phyloP scores from a whole-genome alignment of 92 coral and sea anemone genomes.

The Montipora capitata region DNA sequence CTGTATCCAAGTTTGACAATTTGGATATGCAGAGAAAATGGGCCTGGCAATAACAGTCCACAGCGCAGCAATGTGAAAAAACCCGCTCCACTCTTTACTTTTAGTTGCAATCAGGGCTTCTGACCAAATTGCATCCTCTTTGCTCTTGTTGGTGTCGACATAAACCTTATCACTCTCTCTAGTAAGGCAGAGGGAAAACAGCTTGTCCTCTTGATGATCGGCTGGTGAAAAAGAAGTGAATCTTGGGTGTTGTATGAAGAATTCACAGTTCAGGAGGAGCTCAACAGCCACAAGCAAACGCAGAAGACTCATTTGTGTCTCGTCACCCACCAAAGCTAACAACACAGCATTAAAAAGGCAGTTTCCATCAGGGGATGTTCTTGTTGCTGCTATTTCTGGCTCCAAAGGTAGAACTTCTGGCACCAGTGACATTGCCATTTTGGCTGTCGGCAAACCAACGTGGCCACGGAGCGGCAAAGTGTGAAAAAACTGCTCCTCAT shows the following conservation, averaged over 20 bases:
- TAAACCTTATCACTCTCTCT: neutral
- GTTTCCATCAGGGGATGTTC: slow-evolving; percentile 39
- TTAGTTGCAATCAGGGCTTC: slow-evolving; percentile 16
- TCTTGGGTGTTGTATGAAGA: slow-evolving; percentile 13
- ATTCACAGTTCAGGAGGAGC: slow-evolving; percentile 19
- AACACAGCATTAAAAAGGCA: slow-evolving; percentile 48
- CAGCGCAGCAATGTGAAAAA: slow-evolving; percentile 73
- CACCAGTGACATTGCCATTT: slow-evolving; percentile 23
- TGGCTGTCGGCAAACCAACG: slow-evolving; percentile 21
- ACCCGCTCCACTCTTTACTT: slow-evolving; percentile 56
- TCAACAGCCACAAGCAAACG: slow-evolving; percentile 14
- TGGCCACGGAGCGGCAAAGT: slow-evolving; percentile 22
- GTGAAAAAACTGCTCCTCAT: slow-evolving; percentile 27
- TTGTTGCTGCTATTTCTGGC: slow-evolving; percentile 34
- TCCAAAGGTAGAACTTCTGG: slow-evolving; percentile 24
- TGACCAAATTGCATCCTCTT: slow-evolving; percentile 27
- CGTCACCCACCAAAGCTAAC: slow-evolving; percentile 15
- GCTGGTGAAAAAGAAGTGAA: neutral
- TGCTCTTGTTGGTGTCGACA: slow-evolving; percentile 13
- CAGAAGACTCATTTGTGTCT: slow-evolving; percentile 28
- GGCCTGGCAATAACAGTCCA: slow-evolving; percentile 52
- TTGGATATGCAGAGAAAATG: slow-evolving; percentile 66
- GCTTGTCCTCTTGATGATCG: slow-evolving; percentile 7
- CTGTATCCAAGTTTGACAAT: slow-evolving; percentile 26
- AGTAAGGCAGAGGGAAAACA: slow-evolving; percentile 8